phyloP scores from a whole-genome alignment of 23 tunicate genomes.

The Clavelina lepadiformis region DNA sequence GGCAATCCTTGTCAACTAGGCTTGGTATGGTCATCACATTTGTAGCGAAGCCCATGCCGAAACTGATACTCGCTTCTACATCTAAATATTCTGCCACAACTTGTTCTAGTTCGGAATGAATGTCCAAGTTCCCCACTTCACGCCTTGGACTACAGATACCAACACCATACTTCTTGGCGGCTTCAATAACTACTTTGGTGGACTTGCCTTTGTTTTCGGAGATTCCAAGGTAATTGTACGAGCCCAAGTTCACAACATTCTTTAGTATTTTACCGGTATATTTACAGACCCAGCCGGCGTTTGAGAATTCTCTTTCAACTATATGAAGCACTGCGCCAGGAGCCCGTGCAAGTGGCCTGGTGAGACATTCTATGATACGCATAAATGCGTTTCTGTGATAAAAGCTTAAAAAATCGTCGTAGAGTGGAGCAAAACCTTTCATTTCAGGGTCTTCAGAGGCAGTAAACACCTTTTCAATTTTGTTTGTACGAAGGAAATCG shows the following conservation, averaged over 20 bases:
- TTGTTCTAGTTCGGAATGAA: slow-evolving; percentile 81
- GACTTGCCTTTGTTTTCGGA: slow-evolving; percentile 92
- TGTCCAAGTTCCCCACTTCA: slow-evolving; percentile 85
- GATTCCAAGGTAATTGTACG: slow-evolving; percentile 97
- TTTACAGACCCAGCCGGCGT: slow-evolving; percentile 83
- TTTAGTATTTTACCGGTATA: slow-evolving; percentile 76
- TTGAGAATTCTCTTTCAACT: slow-evolving; percentile 60
- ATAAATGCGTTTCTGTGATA: slow-evolving; percentile 87
- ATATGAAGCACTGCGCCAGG: slow-evolving; percentile 87
- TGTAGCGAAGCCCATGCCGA: slow-evolving; percentile 99
- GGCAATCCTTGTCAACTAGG: slow-evolving; percentile 81
- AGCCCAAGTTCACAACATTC: slow-evolving; percentile 86
- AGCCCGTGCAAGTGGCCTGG: slow-evolving; percentile 89
- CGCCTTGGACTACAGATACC: slow-evolving; percentile 86
- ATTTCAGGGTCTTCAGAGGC: slow-evolving; percentile 60
- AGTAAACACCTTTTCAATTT: slow-evolving; percentile 62
- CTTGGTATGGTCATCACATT: slow-evolving; percentile 98
- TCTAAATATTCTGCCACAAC: slow-evolving; percentile 75
- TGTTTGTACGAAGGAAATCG: slow-evolving; percentile 67
- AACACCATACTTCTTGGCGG: slow-evolving; percentile 67
- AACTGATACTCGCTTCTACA: slow-evolving; percentile 88
- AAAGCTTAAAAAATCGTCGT: slow-evolving; percentile 92
- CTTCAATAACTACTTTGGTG: slow-evolving; percentile 82
- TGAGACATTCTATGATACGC: slow-evolving; percentile 83
- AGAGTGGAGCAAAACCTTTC: slow-evolving; percentile 89